Percentiles rank a stretch among this genome's conserved stretches.
phyloP scores from a whole-genome alignment of 2,888 invertebrate species.

The Uropetala carovei region DNA sequence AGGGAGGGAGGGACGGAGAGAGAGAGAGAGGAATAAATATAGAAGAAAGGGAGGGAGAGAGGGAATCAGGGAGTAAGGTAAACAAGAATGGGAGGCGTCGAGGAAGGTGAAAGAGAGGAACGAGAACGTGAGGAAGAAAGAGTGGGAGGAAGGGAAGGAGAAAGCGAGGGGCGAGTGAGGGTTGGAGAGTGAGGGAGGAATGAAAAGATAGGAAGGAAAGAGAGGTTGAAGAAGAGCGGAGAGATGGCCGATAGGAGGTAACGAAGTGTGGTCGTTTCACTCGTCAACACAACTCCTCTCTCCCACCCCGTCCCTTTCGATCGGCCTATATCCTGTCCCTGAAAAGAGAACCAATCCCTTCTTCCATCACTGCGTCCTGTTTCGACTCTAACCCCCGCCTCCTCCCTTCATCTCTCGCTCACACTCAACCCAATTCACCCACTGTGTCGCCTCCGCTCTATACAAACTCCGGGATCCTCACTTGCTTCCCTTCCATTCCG shows the following conservation, averaged over 20 bases:
- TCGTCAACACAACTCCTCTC: neutral
- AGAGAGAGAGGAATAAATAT: too few relatives aligned
- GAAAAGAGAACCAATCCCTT: constrained; percentile 17
- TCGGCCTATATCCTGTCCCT: constrained; percentile 6
- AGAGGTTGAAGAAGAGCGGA: neutral
- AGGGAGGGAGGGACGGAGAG: neutral
- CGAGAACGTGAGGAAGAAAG: neutral
- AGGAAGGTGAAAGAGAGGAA: neutral
- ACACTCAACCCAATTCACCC: neutral
- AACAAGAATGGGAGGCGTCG: neutral
- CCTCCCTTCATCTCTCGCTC: too few relatives aligned
- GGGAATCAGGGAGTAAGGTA: neutral
- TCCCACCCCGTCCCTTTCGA: neutral
- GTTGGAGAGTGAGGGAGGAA: neutral
- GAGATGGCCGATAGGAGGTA: neutral
- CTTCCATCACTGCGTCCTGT: neutral
- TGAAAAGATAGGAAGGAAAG: neutral
- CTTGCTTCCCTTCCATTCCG: too few relatives aligned
- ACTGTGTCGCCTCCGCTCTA: neutral
- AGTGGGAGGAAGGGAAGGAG: neutral
- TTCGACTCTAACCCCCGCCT: too few relatives aligned
- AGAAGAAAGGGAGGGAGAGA: too few relatives aligned
- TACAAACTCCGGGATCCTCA: neutral
- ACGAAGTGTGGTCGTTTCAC: constrained; percentile 3
- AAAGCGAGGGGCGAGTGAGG: neutral